phyloP scores from a whole-genome alignment of 2,888 invertebrate species.

The Leptopilina myrica region DNA sequence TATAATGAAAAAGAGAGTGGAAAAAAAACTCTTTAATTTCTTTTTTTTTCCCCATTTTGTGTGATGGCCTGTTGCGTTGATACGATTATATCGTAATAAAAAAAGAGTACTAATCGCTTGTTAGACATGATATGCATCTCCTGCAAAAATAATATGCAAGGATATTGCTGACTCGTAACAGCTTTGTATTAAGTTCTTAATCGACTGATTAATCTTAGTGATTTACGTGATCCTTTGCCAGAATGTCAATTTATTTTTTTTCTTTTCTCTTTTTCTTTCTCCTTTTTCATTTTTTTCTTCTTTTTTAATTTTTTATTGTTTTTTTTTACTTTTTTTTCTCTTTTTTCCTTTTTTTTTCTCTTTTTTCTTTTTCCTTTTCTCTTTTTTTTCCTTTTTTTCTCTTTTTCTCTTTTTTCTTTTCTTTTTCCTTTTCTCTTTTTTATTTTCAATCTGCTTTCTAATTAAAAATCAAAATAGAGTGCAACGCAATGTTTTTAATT shows the following conservation, averaged over 20 bases:
- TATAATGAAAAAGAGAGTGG: neutral
- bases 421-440: too few species aligned
- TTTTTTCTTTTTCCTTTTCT: neutral
- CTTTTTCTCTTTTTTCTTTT: neutral
- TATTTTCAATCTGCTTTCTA: neutral
- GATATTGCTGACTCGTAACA: constrained; percentile 32
- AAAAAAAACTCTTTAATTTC: neutral
- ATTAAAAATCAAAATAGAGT: constrained; percentile 20
- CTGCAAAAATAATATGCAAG: constrained; percentile 25
- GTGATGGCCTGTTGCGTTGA: constrained; percentile 10
- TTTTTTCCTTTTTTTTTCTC: neutral
- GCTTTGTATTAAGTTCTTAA: constrained; percentile 39
- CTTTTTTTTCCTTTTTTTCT: neutral
- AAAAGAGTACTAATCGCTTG: constrained; percentile 32
- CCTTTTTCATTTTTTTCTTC: neutral
- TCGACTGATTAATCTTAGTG: constrained; percentile 40
- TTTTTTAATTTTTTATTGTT: neutral
- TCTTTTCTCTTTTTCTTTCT: neutral
- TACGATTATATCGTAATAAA: constrained; percentile 31
- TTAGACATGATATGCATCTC: constrained; percentile 19
- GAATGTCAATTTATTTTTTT: constrained; percentile 15
- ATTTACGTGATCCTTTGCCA: constrained; percentile 33
- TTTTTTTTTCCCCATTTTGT: constrained; percentile 12
- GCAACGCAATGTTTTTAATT: constrained; percentile 22
- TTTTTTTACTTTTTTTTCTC: neutral